Conservation (phyloP, 2,888 invertebrate genomes). For the Cephonodes hylas region DNA sequence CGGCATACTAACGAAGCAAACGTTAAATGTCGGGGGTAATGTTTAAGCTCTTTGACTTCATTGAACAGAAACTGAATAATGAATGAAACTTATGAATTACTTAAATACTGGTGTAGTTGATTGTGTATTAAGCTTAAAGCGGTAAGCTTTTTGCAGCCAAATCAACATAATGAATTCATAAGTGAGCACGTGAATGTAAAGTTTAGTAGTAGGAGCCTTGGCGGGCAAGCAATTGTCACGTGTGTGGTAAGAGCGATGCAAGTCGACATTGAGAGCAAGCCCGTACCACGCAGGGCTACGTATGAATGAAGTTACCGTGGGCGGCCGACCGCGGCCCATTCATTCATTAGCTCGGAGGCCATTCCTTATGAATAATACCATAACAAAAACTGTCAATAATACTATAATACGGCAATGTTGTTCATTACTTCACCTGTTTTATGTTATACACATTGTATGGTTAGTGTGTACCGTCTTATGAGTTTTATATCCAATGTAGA, state of each 20-base stretch:
- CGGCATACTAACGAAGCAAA: too few species aligned
- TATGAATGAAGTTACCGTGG: conserved; percentile 76
- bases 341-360: conserved; percentile 77
- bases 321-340: conserved; percentile 64
- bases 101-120: background rate
- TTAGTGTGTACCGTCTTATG: background rate
- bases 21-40: background rate
- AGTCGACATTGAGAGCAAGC: conserved; percentile 59
- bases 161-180: background rate
- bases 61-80: background rate
- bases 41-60: background rate
- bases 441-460: background rate
- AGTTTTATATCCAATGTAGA: too few species aligned
- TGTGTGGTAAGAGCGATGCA: conserved; percentile 36
- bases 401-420: conserved; percentile 16
- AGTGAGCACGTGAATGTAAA: background rate
- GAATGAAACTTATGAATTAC: background rate
- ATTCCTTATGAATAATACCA: conserved; percentile 75
- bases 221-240: conserved; percentile 19
- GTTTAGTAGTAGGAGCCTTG: conserved; percentile 6
- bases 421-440: conserved; percentile 12
- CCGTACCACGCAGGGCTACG: conserved; percentile 65
- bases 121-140: background rate
- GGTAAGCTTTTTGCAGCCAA: background rate
- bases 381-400: conserved; percentile 68